Percentiles rank a stretch among this genome's conserved stretches.
These are phyloP conservation scores for Hydrozoanthus tunicans DNA, from an alignment of 64 coral and sea anemone species.

Conservation along the genomic window DNA sequence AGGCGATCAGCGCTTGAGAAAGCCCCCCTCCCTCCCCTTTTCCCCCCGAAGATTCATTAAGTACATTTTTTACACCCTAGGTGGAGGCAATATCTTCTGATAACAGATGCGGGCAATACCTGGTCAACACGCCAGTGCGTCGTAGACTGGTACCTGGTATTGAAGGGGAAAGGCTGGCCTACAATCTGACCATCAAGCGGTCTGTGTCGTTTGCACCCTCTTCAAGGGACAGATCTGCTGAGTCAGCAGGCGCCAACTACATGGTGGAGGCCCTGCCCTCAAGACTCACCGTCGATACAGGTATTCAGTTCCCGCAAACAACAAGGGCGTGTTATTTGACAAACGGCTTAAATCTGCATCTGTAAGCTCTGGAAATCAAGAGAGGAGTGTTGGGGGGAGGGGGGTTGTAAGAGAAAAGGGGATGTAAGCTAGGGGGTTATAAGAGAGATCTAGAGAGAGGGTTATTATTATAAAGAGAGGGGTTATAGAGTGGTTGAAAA, in stretches of 20 bases:
- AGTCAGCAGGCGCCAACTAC: background rate
- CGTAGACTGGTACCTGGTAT: conserved; percentile 33
- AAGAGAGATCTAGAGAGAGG: too few species aligned
- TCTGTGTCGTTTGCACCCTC: background rate
- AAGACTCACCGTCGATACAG: conserved; percentile 34
- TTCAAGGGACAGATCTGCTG: background rate
- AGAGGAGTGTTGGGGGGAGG: too few species aligned
- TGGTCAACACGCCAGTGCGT: conserved; percentile 23
- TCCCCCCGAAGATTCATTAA: background rate
- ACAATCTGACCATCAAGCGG: conserved; percentile 46
- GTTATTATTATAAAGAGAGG: too few species aligned
- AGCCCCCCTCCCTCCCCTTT: too few species aligned
- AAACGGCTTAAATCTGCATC: too few species aligned
- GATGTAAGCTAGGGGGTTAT: too few species aligned
- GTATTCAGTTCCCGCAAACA: background rate
- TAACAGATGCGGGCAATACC: background rate
- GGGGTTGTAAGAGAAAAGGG: too few species aligned
- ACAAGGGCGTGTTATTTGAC: too few species aligned
- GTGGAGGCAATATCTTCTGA: background rate
- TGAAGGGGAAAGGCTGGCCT: conserved; percentile 44
- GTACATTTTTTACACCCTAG: background rate
- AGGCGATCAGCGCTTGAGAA: background rate
- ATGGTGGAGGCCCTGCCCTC: conserved; percentile 38
- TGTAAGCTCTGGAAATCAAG: too few species aligned
- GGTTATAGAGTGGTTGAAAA: too few species aligned